Evolutionary conservation across 2,888 invertebrate genomes (phyloP), one percentile per base, ranked within the genome.

Genomic region (Tachina grossa): DNA sequence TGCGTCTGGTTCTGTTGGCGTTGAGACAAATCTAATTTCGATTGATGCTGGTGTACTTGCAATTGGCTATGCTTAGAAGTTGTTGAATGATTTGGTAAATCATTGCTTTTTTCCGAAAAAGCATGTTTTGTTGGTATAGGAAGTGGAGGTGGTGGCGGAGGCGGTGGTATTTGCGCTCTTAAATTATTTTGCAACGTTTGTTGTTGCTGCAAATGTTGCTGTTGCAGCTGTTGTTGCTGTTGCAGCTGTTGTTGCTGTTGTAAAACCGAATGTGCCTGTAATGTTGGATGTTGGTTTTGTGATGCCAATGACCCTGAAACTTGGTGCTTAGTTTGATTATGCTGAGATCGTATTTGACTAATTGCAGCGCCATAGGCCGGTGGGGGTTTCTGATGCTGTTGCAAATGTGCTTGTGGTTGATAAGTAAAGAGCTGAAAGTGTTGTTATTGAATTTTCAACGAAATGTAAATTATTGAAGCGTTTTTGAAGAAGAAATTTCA

Each of bases 271-370:
- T 74, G 68, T 14, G 63, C 31, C 45, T 66, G 72, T 49, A 74
- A 76, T 39, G 51, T 75, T 47, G 65, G 71, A 71, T 85, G 79
- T 16, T 83, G 85, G 10, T 74, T 74, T 51, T 85, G 85, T 14
- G 76, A 43, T 66, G 16, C 55, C 65, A 71, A 68, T 66, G 75
- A 55, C 41, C 66, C 85, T 53, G 76, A 49, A 51, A 85, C 57
- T 77, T 87, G 86, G 66, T 84, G 83, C 66, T 92, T 90, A 80
- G 89, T 92, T 91, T 92, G 92, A 90, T 91, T 91, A 88, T 92
- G 90, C 89, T 92, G 92, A 92, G 92, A 93, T 92, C 92, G 89
- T 88, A 92, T 91, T 91, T 92, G 92, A 91, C 92, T 92, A 88
- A 92, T 92, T 89, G 92, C 93, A 82, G 92, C 89, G 87, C 92